These are phyloP conservation scores for Syritta pipiens DNA, from an alignment of 2,888 invertebrate genomes.

Conservation along the genomic window DNA sequence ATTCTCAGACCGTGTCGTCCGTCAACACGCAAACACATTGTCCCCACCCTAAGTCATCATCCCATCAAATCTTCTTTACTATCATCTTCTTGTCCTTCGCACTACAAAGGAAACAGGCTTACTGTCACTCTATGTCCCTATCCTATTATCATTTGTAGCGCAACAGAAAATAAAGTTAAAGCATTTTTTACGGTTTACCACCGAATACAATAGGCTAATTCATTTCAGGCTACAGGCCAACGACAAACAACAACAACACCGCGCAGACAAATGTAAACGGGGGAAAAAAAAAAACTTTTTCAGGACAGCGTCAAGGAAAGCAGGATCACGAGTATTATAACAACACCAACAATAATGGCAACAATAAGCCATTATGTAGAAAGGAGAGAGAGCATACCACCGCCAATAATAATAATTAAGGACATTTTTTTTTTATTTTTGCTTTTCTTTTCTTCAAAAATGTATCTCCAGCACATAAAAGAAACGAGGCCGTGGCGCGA, in stretches of 20 bases:
- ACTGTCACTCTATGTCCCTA: slow-evolving; percentile 40
- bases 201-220: slow-evolving; percentile 48
- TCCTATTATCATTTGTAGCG: slow-evolving; percentile 41
- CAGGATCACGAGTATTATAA: slow-evolving; percentile 37
- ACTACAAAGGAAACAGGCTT: slow-evolving; percentile 37
- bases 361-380: slow-evolving; percentile 53
- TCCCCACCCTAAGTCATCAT: no score
- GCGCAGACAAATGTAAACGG: background rate
- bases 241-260: no score
- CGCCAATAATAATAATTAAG: slow-evolving; percentile 57
- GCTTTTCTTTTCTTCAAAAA: background rate
- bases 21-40: no score
- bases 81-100: no score
- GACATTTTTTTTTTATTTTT: slow-evolving; percentile 14
- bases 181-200: slow-evolving; percentile 22
- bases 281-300: slow-evolving; percentile 6
- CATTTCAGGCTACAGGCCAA: slow-evolving; percentile 14
- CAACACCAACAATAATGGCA: slow-evolving; percentile 44
- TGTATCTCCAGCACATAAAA: background rate
- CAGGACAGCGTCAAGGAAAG: background rate
- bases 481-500: background rate
- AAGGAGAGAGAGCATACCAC: slow-evolving; percentile 40
- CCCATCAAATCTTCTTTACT: no score
- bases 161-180: background rate
- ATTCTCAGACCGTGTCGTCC: no score